Evolutionary conservation across 1,140 invertebrate genomes (phyloP).

Genomic region (Acarapis woodi): DNA sequence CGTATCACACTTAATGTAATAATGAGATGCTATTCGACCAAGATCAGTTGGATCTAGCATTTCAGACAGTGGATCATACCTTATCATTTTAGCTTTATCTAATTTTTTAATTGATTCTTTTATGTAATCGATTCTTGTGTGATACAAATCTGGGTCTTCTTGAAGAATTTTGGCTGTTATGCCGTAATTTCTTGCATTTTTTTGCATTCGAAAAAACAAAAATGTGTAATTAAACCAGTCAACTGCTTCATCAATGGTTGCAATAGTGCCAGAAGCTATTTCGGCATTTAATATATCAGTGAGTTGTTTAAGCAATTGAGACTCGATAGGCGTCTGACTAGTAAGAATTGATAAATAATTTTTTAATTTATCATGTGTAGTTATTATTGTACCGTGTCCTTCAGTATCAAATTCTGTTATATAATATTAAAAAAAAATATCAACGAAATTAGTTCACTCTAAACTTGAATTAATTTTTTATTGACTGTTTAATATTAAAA

Average conservation of each 20-base stretch:
- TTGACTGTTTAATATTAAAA: conserved; percentile 28
- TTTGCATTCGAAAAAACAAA: conserved; percentile 66
- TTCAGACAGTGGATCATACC: conserved; percentile 52
- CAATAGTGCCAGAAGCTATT: conserved; percentile 72
- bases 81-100: conserved; percentile 77
- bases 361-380: conserved; percentile 59
- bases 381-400: conserved; percentile 86
- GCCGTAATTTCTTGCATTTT: conserved; percentile 74
- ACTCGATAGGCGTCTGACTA: conserved; percentile 92
- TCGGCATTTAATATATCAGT: conserved; percentile 96
- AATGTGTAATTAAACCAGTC: conserved; percentile 96
- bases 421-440: too few relatives aligned
- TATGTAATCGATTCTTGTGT: conserved; percentile 42
- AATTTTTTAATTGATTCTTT: conserved; percentile 42
- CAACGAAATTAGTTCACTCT: too few relatives aligned
- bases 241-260: conserved; percentile 78
- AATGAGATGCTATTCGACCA: conserved; percentile 83
- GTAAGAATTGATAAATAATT: conserved; percentile 82
- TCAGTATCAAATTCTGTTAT: conserved; percentile 36
- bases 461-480: too few relatives aligned
- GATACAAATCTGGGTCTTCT: conserved; percentile 41
- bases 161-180: conserved; percentile 32
- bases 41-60: conserved; percentile 57
- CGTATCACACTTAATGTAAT: conserved; percentile 89
- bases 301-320: conserved; percentile 66